A percentile compares a stretch with the other conserved stretches of the same genome.
Conservation (phyloP, 2,888 invertebrate genomes). For the Blastobasis adustella region DNA sequence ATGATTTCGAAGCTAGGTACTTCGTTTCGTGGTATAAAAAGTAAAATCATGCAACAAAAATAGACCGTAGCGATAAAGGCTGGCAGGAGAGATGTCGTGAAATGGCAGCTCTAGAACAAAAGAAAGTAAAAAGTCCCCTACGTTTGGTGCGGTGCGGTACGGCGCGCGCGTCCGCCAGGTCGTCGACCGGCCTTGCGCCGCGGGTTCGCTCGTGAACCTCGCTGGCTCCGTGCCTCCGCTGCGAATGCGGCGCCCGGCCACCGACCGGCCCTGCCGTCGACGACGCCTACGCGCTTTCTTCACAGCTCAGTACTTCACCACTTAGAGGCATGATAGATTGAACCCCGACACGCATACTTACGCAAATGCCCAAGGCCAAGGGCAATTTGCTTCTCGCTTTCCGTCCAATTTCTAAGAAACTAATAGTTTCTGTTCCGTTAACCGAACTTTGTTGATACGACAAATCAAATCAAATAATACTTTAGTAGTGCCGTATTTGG, state of each 20-base stretch:
- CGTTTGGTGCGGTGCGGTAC: conserved; percentile 33
- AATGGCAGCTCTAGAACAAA: conserved; percentile 12
- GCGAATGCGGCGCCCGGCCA: conserved; percentile 22
- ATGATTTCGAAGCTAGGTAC: too few species aligned
- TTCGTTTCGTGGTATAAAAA: too few species aligned
- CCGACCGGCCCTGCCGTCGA: conserved; percentile 3
- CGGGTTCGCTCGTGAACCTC: conserved; percentile 58
- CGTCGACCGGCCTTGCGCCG: conserved; percentile 71
- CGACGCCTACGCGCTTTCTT: not conserved
- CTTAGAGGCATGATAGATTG: conserved; percentile 5
- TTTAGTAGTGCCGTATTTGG: conserved; percentile 19
- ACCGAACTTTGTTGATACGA: too few species aligned
- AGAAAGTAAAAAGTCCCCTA: conserved; percentile 35
- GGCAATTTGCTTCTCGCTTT: too few species aligned
- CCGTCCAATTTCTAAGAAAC: too few species aligned
- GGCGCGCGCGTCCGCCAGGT: conserved; percentile 46
- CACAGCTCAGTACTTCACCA: not conserved
- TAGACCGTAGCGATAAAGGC: too few species aligned
- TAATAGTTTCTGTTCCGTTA: too few species aligned
- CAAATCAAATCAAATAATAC: too few species aligned
- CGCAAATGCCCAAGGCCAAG: conserved; percentile 2
- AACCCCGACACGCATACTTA: conserved; percentile 2
- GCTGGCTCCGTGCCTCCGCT: conserved; percentile 49
- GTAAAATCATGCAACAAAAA: too few species aligned
- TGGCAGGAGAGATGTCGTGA: not conserved